Evolutionary conservation across 2,113 vertebrate genomes (phyloP), one percentile per base, ranked within the genome.

Genomic region (Apeltes quadracus): DNA sequence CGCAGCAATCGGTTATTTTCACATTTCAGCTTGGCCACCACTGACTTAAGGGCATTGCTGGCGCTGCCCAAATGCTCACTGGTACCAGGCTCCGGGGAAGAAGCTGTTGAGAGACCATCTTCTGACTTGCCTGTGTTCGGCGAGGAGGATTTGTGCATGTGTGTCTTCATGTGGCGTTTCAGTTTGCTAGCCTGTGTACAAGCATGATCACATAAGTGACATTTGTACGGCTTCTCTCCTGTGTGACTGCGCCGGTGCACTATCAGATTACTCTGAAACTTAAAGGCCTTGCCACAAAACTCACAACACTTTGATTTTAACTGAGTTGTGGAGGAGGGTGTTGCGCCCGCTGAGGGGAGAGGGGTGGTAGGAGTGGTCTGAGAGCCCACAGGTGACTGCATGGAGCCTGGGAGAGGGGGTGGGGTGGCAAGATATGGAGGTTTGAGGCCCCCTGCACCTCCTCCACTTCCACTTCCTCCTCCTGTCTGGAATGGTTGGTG

Each of bases 91-190:
- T 99, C 98, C 0, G 98, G 98, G 70, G 98, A 99, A 87, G 97
- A 99, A 83, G 97, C 95, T 0, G 95, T 94, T 36, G 98, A 99
- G 66, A 98, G 95, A 56, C 98, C 98, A 0, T 99, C 98, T 2
- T 99, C 98, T 0, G 98, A 99, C 91, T 98, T 98, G 79, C 96
- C 96, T 0, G 96, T 95, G 93, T 96, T 96, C 61, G 98, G 97
- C 16, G 97, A 98, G 1, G 97, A 96, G 80, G 97, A 96, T 92
- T 99, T 99, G 95, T 99, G 97, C 95, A 98, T 96, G 92, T 99
- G 98, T 11, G 98, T 99, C 92, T 99, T 99, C 98, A 99, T 99
- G 95, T 99, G 98, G 82, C 98, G 96, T 90, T 99, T 99, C 73
- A 99, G 93, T 90, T 99, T 99, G 94, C 97, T 99, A 83, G 98